Evolutionary conservation across 2,888 invertebrate genomes (phyloP).

Genomic region (Leuctra nigra): DNA sequence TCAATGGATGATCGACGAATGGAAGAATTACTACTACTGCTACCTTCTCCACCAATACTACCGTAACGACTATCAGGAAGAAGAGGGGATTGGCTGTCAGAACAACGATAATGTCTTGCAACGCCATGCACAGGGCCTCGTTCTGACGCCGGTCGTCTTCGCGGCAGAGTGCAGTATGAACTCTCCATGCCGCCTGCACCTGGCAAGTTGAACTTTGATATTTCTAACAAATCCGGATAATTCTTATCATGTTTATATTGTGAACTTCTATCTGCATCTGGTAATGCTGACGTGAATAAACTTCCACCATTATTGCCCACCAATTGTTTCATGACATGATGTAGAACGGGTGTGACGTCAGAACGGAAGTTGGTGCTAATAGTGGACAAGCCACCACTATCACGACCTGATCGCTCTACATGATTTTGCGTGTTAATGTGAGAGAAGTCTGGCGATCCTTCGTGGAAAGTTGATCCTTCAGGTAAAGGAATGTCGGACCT

Average conservation of each 20-base stretch:
- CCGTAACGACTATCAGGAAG: conserved; percentile 62
- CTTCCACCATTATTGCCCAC: conserved; percentile 32
- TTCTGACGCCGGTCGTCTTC: conserved; percentile 22
- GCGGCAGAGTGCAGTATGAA: conserved; percentile 61
- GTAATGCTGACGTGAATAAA: conserved; percentile 35
- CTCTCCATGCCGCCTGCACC: conserved; percentile 40
- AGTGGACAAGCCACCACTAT: conserved; percentile 1
- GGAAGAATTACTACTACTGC: conserved; percentile 42
- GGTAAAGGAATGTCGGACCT: background rate
- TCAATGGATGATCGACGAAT: conserved; percentile 47
- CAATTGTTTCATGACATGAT: conserved; percentile 36
- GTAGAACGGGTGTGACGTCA: conserved; percentile 30
- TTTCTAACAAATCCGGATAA: conserved; percentile 51
- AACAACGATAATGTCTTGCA: conserved; percentile 26
- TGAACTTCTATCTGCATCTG: conserved; percentile 20
- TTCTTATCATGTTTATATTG: conserved; percentile 47
- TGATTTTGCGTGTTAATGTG: background rate
- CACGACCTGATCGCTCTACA: background rate
- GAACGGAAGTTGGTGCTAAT: conserved; percentile 23
- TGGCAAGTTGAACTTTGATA: conserved; percentile 33
- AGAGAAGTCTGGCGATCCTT: background rate
- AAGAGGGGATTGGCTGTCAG: conserved; percentile 69
- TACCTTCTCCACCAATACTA: conserved; percentile 63
- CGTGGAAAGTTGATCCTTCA: background rate
- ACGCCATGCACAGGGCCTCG: conserved; percentile 19